Base-by-base conservation (phyloP, 2,797 vertebrate genomes). In the Scleropages formosus region DNA sequence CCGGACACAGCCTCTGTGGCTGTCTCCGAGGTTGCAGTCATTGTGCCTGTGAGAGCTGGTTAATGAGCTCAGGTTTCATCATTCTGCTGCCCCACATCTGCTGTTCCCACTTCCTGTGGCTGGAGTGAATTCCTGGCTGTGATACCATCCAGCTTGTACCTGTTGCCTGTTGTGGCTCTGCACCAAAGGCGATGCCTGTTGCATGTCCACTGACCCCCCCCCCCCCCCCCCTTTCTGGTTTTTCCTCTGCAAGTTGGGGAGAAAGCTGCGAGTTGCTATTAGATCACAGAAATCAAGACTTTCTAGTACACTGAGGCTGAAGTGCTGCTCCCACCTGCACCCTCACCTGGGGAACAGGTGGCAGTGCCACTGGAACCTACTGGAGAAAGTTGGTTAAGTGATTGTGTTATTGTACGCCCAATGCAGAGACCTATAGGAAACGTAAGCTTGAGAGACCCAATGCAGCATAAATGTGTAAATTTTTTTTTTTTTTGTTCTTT, bases 41-140 rank as follows among this genome's bases (percentile, higher is more conserved):
- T n/a, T n/a, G n/a, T n/a, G n/a, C n/a, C n/a, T n/a, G n/a, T n/a
- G n/a, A n/a, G n/a, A n/a, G n/a, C n/a, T n/a, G n/a, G n/a, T 87
- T 70, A 77, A 66, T 24, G 59, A 82, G 70, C 62, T 58, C 79
- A 68, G 71, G 27, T 75, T 80, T 84, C 84, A 87, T 85, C 87
- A 78, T 76, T 80, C 80, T 87, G 87, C 88, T 88, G 89, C 89
- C 87, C n/a, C 87, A 78, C 83, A 87, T 86, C 90, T 91, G 89
- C 88, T 91, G 90, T 86, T 86, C 91, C 83, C 83, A 90, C 85
- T 88, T 90, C 89, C 88, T 88, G 80, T 47, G 84, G 87, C 85
- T 83, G 83, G 77, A 74, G 31, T 31, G 6, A 39, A 39, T 39
- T 31, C 31, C 6, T n/a, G n/a, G 31, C 4, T 15, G 18, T 69